phyloP scores from a whole-genome alignment of 2,888 invertebrate species.

The Pristionchus entomophagus region DNA sequence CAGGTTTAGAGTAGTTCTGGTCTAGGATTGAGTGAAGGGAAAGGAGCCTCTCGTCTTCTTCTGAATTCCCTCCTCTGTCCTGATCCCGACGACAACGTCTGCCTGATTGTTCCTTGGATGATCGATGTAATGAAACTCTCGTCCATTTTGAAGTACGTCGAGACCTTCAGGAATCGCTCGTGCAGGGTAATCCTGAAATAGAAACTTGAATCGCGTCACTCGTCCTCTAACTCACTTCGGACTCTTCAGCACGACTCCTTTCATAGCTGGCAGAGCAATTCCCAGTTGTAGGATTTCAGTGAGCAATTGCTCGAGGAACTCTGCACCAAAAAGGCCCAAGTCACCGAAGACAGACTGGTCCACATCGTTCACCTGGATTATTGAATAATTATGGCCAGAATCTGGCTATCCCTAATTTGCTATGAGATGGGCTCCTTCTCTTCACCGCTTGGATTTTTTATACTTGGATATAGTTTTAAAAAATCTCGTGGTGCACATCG shows the following conservation, averaged over 20 bases:
- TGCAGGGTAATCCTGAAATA: constrained; percentile 70
- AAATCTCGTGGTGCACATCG: no score
- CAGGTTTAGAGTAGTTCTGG: not conserved
- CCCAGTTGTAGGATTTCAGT: constrained; percentile 75
- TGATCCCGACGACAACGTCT: constrained; percentile 62
- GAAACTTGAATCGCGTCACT: not conserved
- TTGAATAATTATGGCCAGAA: not conserved
- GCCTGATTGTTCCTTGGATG: constrained; percentile 73
- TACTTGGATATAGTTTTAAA: no score
- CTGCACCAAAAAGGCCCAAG: constrained; percentile 75
- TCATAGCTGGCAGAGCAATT: constrained; percentile 72
- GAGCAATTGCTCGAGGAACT: constrained; percentile 73
- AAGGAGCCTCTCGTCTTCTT: not conserved
- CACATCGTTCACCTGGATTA: constrained; percentile 68
- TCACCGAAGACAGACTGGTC: constrained; percentile 74
- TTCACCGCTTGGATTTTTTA: no score
- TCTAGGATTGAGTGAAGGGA: not conserved
- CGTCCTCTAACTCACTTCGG: constrained; percentile 64
- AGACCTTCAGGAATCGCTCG: constrained; percentile 71
- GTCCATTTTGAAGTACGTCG: constrained; percentile 75
- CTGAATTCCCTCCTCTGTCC: constrained; percentile 55
- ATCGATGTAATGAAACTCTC: constrained; percentile 70
- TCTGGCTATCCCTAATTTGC: no score
- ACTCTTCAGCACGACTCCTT: constrained; percentile 72
- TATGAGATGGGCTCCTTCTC: no score